A percentile compares a stretch with the other conserved stretches of the same genome.
phyloP scores from a whole-genome alignment of 2,797 vertebrate genomes.

The Epinephelus awoara region DNA sequence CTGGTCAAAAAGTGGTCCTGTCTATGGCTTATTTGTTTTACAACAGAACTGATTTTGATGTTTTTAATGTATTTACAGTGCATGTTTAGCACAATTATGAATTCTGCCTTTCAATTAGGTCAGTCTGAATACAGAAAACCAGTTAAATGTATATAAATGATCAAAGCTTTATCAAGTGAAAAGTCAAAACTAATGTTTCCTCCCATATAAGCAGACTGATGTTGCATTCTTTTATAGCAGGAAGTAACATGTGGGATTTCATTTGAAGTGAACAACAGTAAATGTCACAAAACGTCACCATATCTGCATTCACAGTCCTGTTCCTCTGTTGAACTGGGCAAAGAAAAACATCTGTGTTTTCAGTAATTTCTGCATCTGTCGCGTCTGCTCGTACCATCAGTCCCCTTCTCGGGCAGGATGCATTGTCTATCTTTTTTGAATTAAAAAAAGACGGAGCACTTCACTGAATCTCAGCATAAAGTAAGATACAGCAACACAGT shows the following conservation, averaged over 20 bases:
- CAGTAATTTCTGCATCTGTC: conserved; percentile 34
- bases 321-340: conserved; percentile 24
- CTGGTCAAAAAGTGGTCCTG: neutral
- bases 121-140: no score
- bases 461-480: neutral
- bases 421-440: neutral
- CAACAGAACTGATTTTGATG: neutral
- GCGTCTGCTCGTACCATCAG: conserved; percentile 27
- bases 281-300: conserved; percentile 35
- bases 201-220: neutral
- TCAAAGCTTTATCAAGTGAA: neutral
- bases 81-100: neutral
- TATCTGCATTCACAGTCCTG: conserved; percentile 17
- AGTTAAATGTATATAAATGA: neutral
- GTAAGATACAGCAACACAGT: neutral
- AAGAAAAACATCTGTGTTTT: conserved; percentile 58
- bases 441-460: neutral
- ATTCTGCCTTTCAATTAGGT: neutral
- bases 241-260: conserved; percentile 40
- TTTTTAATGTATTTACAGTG: neutral
- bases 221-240: neutral
- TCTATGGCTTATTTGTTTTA: neutral
- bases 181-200: neutral
- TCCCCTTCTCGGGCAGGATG: neutral
- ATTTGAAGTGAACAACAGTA: conserved; percentile 37